A percentile compares a stretch with the other conserved stretches of the same genome.
Evolutionary conservation across 2,888 invertebrate genomes (phyloP).

Genomic region (Andrena bicolor): DNA sequence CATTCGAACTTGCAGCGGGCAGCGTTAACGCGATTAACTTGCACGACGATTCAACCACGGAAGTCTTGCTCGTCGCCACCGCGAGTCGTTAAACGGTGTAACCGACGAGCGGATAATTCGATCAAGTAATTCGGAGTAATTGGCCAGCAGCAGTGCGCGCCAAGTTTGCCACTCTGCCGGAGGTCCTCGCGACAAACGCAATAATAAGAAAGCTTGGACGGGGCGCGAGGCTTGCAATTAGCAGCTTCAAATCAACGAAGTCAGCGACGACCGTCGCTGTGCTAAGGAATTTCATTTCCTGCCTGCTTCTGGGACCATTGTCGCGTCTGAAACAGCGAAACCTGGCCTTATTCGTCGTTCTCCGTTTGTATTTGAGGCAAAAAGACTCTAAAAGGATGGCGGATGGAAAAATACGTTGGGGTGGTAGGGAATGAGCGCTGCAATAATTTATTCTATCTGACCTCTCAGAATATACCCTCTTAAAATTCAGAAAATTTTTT

Average conservation of each 20-base stretch:
- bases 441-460: no score
- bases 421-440: no score
- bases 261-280: conserved; percentile 18
- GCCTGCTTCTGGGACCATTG: background rate
- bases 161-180: conserved; percentile 46
- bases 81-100: conserved; percentile 55
- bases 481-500: background rate
- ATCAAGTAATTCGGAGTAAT: conserved; percentile 69
- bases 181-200: conserved; percentile 40
- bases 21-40: conserved; percentile 39
- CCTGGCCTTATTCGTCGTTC: background rate
- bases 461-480: background rate
- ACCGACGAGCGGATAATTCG: conserved; percentile 64
- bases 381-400: background rate
- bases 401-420: background rate
- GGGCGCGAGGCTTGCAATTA: conserved; percentile 44
- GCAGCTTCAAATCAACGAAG: conserved; percentile 37
- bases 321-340: background rate
- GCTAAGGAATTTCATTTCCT: conserved; percentile 40
- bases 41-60: conserved; percentile 13
- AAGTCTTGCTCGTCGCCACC: conserved; percentile 1
- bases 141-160: conserved; percentile 49
- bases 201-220: conserved; percentile 56
- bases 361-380: background rate
- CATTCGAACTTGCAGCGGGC: background rate